These are phyloP conservation scores for Andrena bucephala DNA, from an alignment of 2,888 invertebrate genomes.

Conservation along the genomic window DNA sequence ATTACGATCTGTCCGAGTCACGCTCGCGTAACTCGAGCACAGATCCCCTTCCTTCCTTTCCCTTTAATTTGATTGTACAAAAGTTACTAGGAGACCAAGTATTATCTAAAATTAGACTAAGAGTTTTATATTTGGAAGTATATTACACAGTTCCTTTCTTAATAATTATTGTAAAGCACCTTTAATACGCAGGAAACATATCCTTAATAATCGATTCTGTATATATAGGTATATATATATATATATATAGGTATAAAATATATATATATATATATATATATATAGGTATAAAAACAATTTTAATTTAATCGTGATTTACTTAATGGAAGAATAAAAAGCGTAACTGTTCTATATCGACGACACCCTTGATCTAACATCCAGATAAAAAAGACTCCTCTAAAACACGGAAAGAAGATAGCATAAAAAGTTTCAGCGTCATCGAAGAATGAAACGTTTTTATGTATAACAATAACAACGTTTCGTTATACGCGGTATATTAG, in stretches of 20 bases:
- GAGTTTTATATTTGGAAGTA: constrained; percentile 26
- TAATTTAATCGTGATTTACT: constrained; percentile 19
- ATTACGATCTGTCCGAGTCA: background rate
- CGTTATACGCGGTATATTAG: constrained; percentile 1
- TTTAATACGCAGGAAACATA: constrained; percentile 37
- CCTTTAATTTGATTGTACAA: constrained; percentile 24
- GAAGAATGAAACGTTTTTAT: constrained; percentile 31
- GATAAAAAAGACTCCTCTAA: constrained; percentile 14
- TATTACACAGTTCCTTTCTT: constrained; percentile 28
- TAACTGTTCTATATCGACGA: constrained; percentile 3
- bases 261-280: constrained; percentile 8
- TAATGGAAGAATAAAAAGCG: constrained; percentile 24
- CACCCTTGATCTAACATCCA: background rate
- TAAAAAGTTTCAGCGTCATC: constrained; percentile 11
- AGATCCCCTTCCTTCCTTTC: constrained; percentile 8
- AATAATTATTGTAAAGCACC: constrained; percentile 51
- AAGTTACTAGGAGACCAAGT: constrained; percentile 20
- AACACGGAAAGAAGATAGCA: constrained; percentile 7
- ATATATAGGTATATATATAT: too few relatives aligned
- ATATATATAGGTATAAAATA: constrained; percentile 21
- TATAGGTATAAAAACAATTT: constrained; percentile 27
- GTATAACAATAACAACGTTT: constrained; percentile 33
- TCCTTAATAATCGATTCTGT: constrained; percentile 34
- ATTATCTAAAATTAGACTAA: constrained; percentile 32
- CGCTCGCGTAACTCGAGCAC: constrained; percentile 19